These are phyloP conservation scores for Watsonalla cultraria DNA, from an alignment of 2,888 invertebrate genomes.

Conservation along the genomic window DNA sequence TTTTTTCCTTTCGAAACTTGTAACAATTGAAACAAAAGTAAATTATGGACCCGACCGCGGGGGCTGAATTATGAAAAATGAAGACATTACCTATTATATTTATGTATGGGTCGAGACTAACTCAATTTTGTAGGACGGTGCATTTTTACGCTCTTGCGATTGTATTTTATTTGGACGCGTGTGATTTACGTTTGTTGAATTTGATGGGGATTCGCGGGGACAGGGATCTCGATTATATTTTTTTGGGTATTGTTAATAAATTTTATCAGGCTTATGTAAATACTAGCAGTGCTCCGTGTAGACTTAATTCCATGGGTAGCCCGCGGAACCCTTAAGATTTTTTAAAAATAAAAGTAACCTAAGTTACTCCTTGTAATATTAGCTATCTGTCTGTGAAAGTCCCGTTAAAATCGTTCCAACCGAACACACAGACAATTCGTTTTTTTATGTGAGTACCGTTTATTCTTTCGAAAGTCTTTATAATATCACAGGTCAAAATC, in stretches of 20 bases:
- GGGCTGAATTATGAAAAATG: slow-evolving; percentile 64
- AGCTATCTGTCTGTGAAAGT: too few relatives aligned
- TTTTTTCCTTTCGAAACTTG: slow-evolving; percentile 50
- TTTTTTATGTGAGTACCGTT: too few relatives aligned
- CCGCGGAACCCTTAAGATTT: too few relatives aligned
- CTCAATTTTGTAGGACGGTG: slow-evolving; percentile 14
- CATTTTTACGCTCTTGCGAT: slow-evolving; percentile 12
- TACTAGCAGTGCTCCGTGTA: background rate
- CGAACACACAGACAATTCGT: too few relatives aligned
- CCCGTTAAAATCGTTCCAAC: too few relatives aligned
- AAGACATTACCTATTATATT: slow-evolving; percentile 23
- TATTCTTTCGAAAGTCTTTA: too few relatives aligned
- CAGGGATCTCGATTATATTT: background rate
- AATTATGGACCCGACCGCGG: slow-evolving; percentile 52
- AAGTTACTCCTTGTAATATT: too few relatives aligned
- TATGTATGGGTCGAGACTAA: slow-evolving; percentile 8
- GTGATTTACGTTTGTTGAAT: slow-evolving; percentile 8
- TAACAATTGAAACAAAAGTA: slow-evolving; percentile 75
- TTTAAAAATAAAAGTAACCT: too few relatives aligned
- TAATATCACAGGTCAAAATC: too few relatives aligned
- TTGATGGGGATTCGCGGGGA: background rate
- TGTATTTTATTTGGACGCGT: slow-evolving; percentile 8
- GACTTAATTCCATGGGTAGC: too few relatives aligned
- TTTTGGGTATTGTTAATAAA: background rate
- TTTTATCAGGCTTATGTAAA: background rate